Percentiles rank a stretch among this genome's conserved stretches.
Evolutionary conservation across 2,888 invertebrate species (phyloP).

Genomic region (Erebia aethiops): DNA sequence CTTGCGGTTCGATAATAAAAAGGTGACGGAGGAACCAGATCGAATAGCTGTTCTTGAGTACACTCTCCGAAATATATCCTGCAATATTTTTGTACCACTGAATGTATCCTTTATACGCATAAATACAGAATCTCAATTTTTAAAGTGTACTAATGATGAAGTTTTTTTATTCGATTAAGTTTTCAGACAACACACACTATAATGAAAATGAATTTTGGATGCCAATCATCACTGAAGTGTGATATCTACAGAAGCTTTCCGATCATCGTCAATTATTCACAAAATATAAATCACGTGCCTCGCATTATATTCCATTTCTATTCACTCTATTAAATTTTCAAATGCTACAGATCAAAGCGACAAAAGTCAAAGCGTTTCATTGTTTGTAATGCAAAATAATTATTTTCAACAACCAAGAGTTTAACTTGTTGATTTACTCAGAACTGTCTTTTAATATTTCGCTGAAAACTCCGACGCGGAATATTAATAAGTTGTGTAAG

Average conservation of each 20-base stretch:
- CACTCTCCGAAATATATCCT: too few relatives aligned
- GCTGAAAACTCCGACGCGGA: constrained; percentile 34
- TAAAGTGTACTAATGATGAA: neutral
- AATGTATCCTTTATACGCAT: too few relatives aligned
- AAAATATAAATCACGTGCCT: constrained; percentile 3
- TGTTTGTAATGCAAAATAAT: constrained; percentile 44
- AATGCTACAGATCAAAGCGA: constrained; percentile 38
- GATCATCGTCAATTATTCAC: neutral
- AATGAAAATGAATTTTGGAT: neutral
- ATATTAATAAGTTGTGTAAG: constrained; percentile 41
- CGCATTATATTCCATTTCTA: constrained; percentile 16
- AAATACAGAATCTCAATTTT: too few relatives aligned
- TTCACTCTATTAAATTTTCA: constrained; percentile 21
- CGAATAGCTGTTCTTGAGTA: too few relatives aligned
- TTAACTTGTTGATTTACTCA: constrained; percentile 44
- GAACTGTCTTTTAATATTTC: constrained; percentile 40
- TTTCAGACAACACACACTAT: neutral
- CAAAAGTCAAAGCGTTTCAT: constrained; percentile 40
- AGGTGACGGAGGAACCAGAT: too few relatives aligned
- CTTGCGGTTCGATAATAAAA: too few relatives aligned
- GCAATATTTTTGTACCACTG: too few relatives aligned
- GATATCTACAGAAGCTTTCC: neutral
- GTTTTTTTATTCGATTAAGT: neutral
- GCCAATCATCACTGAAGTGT: neutral
- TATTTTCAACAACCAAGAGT: constrained; percentile 41